Base-by-base conservation (phyloP, 2,113 vertebrate species). In the Myotis davidii region DNA sequence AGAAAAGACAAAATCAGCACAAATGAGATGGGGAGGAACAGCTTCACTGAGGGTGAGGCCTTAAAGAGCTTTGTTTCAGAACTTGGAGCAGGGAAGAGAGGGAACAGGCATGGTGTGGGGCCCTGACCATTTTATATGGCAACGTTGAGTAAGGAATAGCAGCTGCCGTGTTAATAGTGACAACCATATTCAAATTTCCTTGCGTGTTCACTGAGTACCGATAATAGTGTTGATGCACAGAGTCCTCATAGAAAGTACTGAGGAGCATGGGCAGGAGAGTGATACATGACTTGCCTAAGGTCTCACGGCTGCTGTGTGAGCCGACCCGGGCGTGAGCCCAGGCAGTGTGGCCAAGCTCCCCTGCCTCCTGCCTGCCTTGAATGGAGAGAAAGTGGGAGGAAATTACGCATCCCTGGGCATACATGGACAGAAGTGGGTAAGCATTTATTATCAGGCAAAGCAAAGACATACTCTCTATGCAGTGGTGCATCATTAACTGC, bases 11-110 rank as follows among this genome's bases (percentile, higher is more conserved):
- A 14, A 50, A 54, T 29, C 25, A 5, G 10, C 8, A 4, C 12
- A 14, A 56, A 20, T 34, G 18, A 76, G 34, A 61, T 21, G 37
- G 7, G 18, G 20, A 93, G 69, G 85, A 45, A 32, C 16, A 67
- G 48, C 25, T 67, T 72, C 52, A 2, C 27, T 0, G 1, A 85
- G n/a, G 61, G 9, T 6, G 5, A 27, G 7, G 7, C 17, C 39
- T 48, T n/a, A 34, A 64, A 14, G 37, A 20, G 9, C 25, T 72
- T 91, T 74, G 37, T 74, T 83, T 45, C 50, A 7, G 70, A 84
- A 14, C 45, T 48, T 8, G 0, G 2, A 29, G 9, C 42, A 48
- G 39, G 56, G n/a, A 6, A 50, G 29, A 6, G 16, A 37, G 64
- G 17, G 14, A 45, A 45, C 1, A 6, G 25, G 11, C 6, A 18